These are phyloP conservation scores for Megalurothrips usitatus DNA, from an alignment of 2,888 invertebrate genomes.

Conservation along the genomic window DNA sequence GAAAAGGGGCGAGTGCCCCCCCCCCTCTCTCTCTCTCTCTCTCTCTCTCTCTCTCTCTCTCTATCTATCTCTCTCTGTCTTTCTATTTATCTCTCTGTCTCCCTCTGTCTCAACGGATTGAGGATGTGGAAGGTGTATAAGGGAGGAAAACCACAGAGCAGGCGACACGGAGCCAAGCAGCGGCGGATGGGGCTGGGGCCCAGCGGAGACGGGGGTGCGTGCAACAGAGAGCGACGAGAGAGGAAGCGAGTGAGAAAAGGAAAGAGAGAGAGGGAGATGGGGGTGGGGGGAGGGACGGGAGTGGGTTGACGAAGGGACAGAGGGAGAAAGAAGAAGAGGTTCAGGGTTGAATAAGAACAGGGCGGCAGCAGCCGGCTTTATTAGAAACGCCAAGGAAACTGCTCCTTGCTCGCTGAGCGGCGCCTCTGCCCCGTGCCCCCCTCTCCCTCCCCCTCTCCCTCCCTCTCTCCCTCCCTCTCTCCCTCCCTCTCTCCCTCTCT, in stretches of 20 bases:
- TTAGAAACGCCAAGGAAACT: conserved; percentile 11
- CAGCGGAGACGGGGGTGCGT: neutral
- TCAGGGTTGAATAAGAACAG: neutral
- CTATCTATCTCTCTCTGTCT: conserved; percentile 24
- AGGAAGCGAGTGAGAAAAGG: neutral
- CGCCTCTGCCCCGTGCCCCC: neutral
- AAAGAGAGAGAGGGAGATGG: neutral
- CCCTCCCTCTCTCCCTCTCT: conserved; percentile 25
- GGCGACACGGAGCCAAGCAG: no score
- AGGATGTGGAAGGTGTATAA: no score
- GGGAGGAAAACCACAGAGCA: no score
- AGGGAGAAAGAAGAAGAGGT: neutral
- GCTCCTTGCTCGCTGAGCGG: conserved; percentile 7
- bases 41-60: conserved; percentile 6
- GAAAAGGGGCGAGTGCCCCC: neutral
- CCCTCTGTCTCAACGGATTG: neutral
- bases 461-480: conserved; percentile 29
- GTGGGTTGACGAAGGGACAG: neutral
- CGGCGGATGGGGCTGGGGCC: no score
- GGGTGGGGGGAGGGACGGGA: no score
- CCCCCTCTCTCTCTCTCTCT: neutral
- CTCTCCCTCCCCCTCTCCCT: conserved; percentile 23
- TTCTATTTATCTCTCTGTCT: neutral
- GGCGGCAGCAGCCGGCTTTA: conserved; percentile 3
- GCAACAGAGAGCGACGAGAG: neutral